A percentile compares a stretch with the other conserved stretches of the same genome.
These are phyloP conservation scores for Chrysochloris asiatica DNA, from an alignment of 2,113 vertebrate species.

Conservation along the genomic window DNA sequence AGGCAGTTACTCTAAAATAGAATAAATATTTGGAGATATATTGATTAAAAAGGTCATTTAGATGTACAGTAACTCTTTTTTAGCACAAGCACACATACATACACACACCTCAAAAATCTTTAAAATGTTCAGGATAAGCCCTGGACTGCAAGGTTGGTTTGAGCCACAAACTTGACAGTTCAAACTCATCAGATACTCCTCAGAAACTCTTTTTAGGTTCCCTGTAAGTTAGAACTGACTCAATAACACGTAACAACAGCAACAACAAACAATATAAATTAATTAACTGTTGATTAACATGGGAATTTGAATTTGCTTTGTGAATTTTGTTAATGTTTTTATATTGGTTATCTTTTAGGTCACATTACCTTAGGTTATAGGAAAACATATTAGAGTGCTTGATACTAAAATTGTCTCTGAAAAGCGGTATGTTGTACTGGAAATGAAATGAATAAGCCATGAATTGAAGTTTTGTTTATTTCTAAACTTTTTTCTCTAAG, in stretches of 20 bases:
- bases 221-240: no score
- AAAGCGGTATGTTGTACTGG: background rate
- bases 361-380: background rate
- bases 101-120: no score
- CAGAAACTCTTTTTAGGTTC: no score
- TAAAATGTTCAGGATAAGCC: no score
- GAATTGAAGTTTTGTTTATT: background rate
- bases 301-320: background rate
- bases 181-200: no score
- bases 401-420: background rate
- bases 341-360: no score
- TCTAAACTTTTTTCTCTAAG: background rate
- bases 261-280: no score
- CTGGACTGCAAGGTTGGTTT: no score
- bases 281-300: background rate
- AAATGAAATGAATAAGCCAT: background rate
- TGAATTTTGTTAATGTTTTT: background rate
- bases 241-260: no score
- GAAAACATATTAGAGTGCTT: background rate
- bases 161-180: no score
- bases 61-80: no score
- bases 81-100: no score
- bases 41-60: background rate
- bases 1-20: background rate
- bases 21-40: background rate